These are phyloP conservation scores for Galerucella calmariensis DNA, from an alignment of 2,888 invertebrate genomes.

Conservation along the genomic window DNA sequence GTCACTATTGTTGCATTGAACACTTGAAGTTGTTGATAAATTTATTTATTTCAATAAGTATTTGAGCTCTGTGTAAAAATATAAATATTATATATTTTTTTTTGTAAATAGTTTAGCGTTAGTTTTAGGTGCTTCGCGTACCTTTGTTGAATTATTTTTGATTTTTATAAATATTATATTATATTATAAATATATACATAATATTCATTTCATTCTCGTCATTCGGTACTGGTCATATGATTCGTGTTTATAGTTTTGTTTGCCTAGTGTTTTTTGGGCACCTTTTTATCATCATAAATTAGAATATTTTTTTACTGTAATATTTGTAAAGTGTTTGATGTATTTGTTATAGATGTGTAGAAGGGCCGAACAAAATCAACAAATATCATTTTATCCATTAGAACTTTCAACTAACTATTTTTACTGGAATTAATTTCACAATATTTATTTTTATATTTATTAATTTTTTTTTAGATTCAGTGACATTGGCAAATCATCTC, in stretches of 20 bases:
- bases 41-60: background rate
- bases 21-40: background rate
- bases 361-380: background rate
- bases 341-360: conserved; percentile 45
- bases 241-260: conserved; percentile 49
- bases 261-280: conserved; percentile 39
- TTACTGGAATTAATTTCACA: no score
- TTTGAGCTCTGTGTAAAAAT: conserved; percentile 25
- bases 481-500: no score
- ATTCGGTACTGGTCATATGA: conserved; percentile 64
- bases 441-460: no score
- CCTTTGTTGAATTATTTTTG: conserved; percentile 60
- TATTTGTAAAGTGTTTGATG: conserved; percentile 57
- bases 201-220: conserved; percentile 61
- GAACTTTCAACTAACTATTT: background rate
- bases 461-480: no score
- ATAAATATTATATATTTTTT: conserved; percentile 12
- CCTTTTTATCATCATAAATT: conserved; percentile 55
- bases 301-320: conserved; percentile 58
- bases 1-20: background rate
- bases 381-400: conserved; percentile 11
- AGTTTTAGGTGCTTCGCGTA: conserved; percentile 62
- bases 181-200: conserved; percentile 14
- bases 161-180: conserved; percentile 55
- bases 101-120: conserved; percentile 52